Base-by-base conservation (phyloP, 2,797 vertebrate genomes). In the Lateolabrax maculatus region DNA sequence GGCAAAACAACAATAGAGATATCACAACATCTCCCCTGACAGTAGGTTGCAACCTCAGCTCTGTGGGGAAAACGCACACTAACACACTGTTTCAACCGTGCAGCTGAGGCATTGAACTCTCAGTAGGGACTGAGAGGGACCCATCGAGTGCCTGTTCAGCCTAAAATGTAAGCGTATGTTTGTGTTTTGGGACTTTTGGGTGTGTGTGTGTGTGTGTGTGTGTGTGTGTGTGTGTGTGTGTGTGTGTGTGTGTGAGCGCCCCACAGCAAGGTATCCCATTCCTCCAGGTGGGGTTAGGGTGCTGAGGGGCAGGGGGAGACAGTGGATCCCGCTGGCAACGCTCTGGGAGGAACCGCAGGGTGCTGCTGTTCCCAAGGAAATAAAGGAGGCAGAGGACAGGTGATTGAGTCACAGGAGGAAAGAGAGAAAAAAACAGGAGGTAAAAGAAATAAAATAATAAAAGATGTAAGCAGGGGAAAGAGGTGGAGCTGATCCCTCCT, bases 1-100 rank as follows among this genome's bases (percentile, higher is more conserved):
- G 76, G 63, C 51, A 77, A 82, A 71, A 89, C 84, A 89, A 86
- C 86, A 89, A 89, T 76, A 55, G 76, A 77, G 71, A 90, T 85
- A 94, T 89, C 86, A 86, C 84, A 90, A 87, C 77, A 81, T 77
- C 75, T 91, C 90, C 87, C 87, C 77, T 85, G 90, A 90, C 79
- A 84, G 82, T n/a, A 44, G 60, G 87, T 84, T 85, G 86, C 84
- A 80, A 83, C 78, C 79, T 86, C 67, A 46, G 74, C 34, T 90
- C 88, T 79, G 72, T 25, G 9, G 88, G 83, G 81, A 76, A 74
- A 82, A 87, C 75, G 81, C 80, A 67, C 72, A 64, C 83, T 70
- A 69, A 65, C 74, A 70, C 48, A 36, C 34, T 68, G 73, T 84
- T 68, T 81, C 65, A 84, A 29, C 39, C 41, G 51, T 39, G 19